phyloP scores from a whole-genome alignment of 2,113 vertebrate genomes.

The Mesoclemmys tuberculata region DNA sequence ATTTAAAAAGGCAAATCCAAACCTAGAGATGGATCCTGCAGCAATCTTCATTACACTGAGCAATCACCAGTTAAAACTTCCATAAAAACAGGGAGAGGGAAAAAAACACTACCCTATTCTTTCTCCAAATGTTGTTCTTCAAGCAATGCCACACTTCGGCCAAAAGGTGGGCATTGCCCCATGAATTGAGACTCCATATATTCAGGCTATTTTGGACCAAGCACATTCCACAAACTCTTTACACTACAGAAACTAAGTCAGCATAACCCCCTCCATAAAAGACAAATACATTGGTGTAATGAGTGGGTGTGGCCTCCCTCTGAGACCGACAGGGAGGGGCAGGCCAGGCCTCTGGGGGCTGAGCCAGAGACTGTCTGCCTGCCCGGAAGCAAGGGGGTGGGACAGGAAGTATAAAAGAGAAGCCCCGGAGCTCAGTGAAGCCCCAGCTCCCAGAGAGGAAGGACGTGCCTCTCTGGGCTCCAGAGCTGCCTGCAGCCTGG shows the following conservation, averaged over 20 bases:
- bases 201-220: background rate
- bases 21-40: fast-evolving
- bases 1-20: background rate
- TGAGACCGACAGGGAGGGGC: too few relatives aligned
- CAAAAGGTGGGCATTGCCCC: background rate
- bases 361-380: too few relatives aligned
- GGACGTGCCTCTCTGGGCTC: too few relatives aligned
- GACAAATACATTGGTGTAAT: too few relatives aligned
- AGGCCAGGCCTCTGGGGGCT: too few relatives aligned
- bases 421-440: too few relatives aligned
- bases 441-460: too few relatives aligned
- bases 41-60: background rate
- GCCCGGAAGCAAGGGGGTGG: too few relatives aligned
- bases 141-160: background rate
- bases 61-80: background rate
- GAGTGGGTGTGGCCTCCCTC: too few relatives aligned
- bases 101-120: background rate
- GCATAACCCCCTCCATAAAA: background rate
- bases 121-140: background rate
- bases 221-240: background rate
- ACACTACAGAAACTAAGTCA: background rate
- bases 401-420: too few relatives aligned
- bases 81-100: background rate
- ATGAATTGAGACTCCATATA: background rate
- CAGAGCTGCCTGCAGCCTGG: too few relatives aligned